Evolutionary conservation across 1,140 invertebrate genomes (phyloP).

Genomic region (Meloidogyne exigua): DNA sequence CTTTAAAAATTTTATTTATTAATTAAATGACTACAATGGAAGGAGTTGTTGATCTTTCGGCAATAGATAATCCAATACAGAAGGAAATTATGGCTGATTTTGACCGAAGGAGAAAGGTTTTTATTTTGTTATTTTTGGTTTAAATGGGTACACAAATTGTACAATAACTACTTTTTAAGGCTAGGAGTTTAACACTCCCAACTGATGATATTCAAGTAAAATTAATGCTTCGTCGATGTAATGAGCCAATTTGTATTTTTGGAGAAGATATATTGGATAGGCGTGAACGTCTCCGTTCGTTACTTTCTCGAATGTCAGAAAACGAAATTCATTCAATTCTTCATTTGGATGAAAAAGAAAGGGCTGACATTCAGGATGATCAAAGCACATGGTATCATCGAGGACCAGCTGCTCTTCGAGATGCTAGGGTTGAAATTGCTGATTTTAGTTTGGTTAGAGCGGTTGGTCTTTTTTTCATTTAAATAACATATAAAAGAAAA

Average conservation of each 20-base stretch:
- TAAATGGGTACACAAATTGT: too few species aligned
- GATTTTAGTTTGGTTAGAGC: slow-evolving; percentile 57
- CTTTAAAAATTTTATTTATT: too few species aligned
- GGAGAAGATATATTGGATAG: slow-evolving; percentile 61
- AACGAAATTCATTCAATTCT: slow-evolving; percentile 57
- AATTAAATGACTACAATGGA: slow-evolving; percentile 22
- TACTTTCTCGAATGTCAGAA: slow-evolving; percentile 55
- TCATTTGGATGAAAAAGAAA: slow-evolving; percentile 49
- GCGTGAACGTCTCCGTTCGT: slow-evolving; percentile 53
- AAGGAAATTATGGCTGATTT: slow-evolving; percentile 57
- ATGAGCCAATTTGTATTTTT: slow-evolving; percentile 63
- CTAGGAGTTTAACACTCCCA: slow-evolving; percentile 40
- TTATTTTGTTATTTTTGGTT: too few species aligned
- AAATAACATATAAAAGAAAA: not conserved
- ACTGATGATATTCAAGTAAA: slow-evolving; percentile 62
- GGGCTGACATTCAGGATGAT: slow-evolving; percentile 44
- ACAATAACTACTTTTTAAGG: too few species aligned
- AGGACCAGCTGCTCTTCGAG: slow-evolving; percentile 47
- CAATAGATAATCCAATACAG: slow-evolving; percentile 51
- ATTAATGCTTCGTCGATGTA: slow-evolving; percentile 55
- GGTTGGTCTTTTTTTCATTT: not conserved
- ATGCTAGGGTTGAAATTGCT: slow-evolving; percentile 57
- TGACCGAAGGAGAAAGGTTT: slow-evolving; percentile 54
- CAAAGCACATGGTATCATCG: slow-evolving; percentile 58
- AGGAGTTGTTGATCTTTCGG: slow-evolving; percentile 73